Conservation (phyloP, 2,797 vertebrate species). For the Anguilla obscura region DNA sequence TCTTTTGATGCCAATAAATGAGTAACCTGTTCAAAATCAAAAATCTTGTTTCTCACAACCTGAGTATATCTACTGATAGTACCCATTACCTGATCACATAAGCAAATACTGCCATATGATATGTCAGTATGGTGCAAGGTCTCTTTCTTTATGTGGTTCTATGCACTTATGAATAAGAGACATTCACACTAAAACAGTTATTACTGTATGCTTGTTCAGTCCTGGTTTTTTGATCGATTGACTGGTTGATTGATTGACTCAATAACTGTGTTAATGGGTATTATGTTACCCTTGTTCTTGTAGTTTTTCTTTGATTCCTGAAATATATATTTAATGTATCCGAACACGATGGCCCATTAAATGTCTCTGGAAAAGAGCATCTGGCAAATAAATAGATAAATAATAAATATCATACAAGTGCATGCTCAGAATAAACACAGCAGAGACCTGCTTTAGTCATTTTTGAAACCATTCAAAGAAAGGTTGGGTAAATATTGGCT, state of each 20-base stretch:
- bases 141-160: neutral
- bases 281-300: neutral
- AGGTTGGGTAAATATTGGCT: neutral
- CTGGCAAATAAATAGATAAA: neutral
- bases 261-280: neutral
- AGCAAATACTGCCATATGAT: neutral
- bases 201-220: neutral
- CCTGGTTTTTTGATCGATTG: neutral
- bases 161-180: neutral
- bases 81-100: neutral
- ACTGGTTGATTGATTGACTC: neutral
- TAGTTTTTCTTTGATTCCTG: neutral
- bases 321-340: neutral
- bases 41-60: neutral
- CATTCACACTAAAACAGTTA: neutral
- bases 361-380: constrained; percentile 10
- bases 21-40: neutral
- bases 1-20: neutral
- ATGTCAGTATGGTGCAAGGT: neutral
- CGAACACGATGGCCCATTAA: neutral
- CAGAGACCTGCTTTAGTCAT: neutral
- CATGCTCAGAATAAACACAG: neutral
- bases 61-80: neutral
- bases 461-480: neutral
- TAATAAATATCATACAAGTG: neutral